These are phyloP conservation scores for Pachyrhynchus sulphureomaculatus DNA, from an alignment of 1,140 invertebrate species.

Conservation along the genomic window DNA sequence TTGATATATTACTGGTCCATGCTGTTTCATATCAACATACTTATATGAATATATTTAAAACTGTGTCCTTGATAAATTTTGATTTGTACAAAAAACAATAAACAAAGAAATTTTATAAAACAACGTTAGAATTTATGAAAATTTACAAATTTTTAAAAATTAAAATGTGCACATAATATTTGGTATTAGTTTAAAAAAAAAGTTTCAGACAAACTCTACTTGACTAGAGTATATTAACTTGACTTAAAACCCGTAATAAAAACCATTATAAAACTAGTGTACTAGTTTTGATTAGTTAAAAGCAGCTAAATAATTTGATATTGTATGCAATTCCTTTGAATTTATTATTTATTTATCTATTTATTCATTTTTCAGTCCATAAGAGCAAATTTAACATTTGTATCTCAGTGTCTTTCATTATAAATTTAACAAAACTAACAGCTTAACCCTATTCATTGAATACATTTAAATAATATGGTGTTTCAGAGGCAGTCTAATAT, in stretches of 20 bases:
- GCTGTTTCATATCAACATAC: neutral
- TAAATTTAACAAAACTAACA: too few species aligned
- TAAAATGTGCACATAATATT: neutral
- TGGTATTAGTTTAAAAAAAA: neutral
- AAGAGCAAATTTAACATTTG: too few species aligned
- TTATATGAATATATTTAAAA: neutral
- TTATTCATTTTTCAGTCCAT: neutral
- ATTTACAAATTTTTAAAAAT: neutral
- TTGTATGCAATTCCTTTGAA: neutral
- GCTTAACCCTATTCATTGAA: too few species aligned
- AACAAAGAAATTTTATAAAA: too few species aligned
- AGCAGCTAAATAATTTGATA: slow-evolving; percentile 1
- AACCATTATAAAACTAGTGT: neutral
- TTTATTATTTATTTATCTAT: neutral
- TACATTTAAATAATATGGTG: too few species aligned
- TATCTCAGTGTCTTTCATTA: too few species aligned
- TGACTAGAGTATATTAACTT: neutral
- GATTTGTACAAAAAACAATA: neutral
- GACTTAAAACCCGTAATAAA: slow-evolving; percentile 1
- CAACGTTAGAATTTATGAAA: too few species aligned
- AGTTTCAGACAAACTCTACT: neutral
- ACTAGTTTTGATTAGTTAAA: neutral
- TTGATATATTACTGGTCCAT: slow-evolving; percentile 2
- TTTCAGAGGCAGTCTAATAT: too few species aligned
- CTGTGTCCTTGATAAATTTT: neutral